A percentile compares a stretch with the other conserved stretches of the same genome.
phyloP scores from a whole-genome alignment of 2,797 vertebrate species.

The Pseudocheirus occidentalis region DNA sequence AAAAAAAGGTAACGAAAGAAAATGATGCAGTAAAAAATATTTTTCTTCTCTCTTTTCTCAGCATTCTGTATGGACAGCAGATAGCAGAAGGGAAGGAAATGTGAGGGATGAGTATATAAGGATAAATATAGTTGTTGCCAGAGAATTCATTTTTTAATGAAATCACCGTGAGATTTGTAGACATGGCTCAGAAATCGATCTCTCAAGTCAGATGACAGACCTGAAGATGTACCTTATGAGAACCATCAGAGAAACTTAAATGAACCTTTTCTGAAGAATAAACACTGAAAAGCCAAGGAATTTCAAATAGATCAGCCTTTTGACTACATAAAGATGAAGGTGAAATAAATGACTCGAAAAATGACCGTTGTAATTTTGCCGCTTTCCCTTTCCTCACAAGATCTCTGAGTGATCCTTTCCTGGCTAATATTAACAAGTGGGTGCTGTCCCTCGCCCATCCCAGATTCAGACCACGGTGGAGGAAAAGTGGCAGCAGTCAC shows the following conservation, averaged over 20 bases:
- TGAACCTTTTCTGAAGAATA: constrained; percentile 13
- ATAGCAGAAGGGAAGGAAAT: constrained; percentile 14
- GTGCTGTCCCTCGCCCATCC: not conserved
- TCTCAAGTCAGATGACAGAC: constrained; percentile 25
- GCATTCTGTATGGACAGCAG: not conserved
- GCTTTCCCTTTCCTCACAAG: not conserved
- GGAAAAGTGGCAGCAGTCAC: not conserved
- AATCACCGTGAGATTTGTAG: constrained; percentile 45
- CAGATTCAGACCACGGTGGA: not conserved
- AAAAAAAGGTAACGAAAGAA: not conserved
- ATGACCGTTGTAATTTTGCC: not conserved
- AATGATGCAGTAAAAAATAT: not conserved
- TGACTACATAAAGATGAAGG: constrained; percentile 5
- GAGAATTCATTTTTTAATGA: not conserved
- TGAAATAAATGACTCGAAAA: not conserved
- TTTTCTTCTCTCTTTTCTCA: constrained; percentile 1
- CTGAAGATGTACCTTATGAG: constrained; percentile 46
- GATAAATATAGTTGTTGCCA: constrained; percentile 9
- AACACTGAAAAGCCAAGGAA: constrained; percentile 13
- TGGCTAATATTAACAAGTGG: not conserved
- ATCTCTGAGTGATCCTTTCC: not conserved
- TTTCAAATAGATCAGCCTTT: constrained; percentile 29
- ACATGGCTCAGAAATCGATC: not conserved
- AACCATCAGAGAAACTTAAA: constrained; percentile 11
- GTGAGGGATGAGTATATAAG: constrained; percentile 19